Percentiles rank a stretch among this genome's conserved stretches.
Conservation (phyloP, 92 coral and sea anemone genomes). For the Paragorgia papillata region DNA sequence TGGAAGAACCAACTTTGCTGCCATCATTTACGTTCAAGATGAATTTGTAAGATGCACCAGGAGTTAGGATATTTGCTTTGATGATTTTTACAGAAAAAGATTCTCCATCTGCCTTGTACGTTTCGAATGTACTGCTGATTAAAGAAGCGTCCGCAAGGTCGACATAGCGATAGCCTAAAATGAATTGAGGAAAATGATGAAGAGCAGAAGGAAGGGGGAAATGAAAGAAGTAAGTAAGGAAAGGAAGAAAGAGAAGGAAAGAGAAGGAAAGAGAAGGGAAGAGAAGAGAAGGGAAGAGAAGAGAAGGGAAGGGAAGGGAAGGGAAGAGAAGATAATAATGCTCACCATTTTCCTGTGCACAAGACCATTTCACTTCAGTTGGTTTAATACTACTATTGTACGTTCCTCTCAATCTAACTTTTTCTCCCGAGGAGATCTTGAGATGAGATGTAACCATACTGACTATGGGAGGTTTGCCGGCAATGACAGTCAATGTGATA, state of each 20-base stretch:
- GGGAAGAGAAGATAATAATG: background rate
- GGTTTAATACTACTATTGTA: conserved; percentile 28
- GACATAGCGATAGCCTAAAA: conserved; percentile 39
- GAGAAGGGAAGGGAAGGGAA: background rate
- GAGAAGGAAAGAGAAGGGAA: background rate
- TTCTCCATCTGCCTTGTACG: conserved; percentile 3
- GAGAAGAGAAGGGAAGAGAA: background rate
- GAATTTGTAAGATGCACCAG: conserved; percentile 53
- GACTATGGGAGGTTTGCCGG: conserved; percentile 57
- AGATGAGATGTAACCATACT: conserved; percentile 13
- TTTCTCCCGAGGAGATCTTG: conserved; percentile 26
- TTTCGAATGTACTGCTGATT: background rate
- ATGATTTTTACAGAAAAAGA: conserved; percentile 26
- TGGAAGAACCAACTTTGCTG: conserved; percentile 41
- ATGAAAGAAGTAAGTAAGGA: background rate
- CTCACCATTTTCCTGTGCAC: conserved; percentile 27
- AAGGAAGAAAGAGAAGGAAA: background rate
- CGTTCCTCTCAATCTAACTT: conserved; percentile 34
- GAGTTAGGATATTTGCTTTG: conserved; percentile 22
- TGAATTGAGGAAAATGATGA: background rate
- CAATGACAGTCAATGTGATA: conserved; percentile 46
- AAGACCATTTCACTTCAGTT: conserved; percentile 44
- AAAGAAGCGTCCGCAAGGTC: conserved; percentile 3
- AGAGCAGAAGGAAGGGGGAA: background rate
- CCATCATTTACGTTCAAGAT: conserved; percentile 50